These are phyloP conservation scores for Ctenodactylus gundi DNA, from an alignment of 2,113 vertebrate genomes.

Conservation along the genomic window DNA sequence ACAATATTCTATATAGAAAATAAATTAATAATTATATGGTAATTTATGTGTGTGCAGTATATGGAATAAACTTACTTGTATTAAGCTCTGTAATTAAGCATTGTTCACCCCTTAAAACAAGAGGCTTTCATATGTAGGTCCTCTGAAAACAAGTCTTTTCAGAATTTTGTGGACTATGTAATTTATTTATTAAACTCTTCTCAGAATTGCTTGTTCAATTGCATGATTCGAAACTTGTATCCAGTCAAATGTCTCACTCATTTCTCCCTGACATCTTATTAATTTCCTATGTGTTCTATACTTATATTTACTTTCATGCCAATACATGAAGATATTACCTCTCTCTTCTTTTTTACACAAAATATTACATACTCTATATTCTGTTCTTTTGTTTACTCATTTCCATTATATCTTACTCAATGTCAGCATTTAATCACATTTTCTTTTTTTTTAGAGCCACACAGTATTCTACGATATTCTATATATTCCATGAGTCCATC, in stretches of 20 bases:
- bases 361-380: not conserved
- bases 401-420: not conserved
- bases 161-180: not conserved
- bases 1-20: not conserved
- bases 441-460: not conserved
- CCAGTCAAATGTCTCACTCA: not conserved
- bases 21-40: not conserved
- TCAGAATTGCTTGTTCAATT: not conserved
- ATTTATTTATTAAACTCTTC: slow-evolving; percentile 37
- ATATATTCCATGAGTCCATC: not conserved
- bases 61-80: not conserved
- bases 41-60: not conserved
- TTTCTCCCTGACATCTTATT: not conserved
- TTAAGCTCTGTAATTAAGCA: not conserved
- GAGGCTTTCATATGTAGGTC: not conserved
- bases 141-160: slow-evolving; percentile 22
- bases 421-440: not conserved
- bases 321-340: not conserved
- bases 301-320: not conserved
- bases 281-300: not conserved
- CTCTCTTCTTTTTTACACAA: not conserved
- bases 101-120: not conserved
- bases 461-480: not conserved
- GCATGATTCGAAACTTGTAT: not conserved
- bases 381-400: not conserved